Evolutionary conservation across 2,797 vertebrate species (phyloP).

Genomic region (Pipistrellus nathusii): DNA sequence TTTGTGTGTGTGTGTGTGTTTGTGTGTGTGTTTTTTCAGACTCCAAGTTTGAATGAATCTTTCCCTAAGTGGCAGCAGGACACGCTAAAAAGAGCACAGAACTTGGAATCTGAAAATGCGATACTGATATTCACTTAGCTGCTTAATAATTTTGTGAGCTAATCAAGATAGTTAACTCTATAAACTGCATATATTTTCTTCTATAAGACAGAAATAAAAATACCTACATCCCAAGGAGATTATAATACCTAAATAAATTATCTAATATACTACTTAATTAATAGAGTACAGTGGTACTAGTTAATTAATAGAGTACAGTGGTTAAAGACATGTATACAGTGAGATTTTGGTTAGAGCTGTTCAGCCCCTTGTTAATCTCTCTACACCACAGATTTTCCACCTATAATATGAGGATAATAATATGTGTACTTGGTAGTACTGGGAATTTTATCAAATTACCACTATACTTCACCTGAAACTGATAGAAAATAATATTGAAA

Average conservation of each 20-base stretch:
- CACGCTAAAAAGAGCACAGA: not conserved
- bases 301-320: not conserved
- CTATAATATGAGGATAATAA: not conserved
- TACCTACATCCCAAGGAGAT: not conserved
- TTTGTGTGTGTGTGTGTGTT: no score
- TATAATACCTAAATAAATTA: not conserved
- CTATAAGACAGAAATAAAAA: not conserved
- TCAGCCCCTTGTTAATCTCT: not conserved
- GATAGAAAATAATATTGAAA: not conserved
- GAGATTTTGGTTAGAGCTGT: not conserved
- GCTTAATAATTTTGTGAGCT: not conserved
- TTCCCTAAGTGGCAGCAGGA: not conserved
- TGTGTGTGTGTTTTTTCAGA: no score
- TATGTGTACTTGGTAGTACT: not conserved
- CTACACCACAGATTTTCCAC: not conserved
- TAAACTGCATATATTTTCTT: not conserved
- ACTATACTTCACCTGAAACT: not conserved
- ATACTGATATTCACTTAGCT: constrained; percentile 16
- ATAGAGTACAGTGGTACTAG: not conserved
- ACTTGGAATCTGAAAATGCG: constrained; percentile 34
- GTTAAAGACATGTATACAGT: not conserved
- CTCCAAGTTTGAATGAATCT: not conserved
- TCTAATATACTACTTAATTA: not conserved
- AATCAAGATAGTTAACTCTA: not conserved
- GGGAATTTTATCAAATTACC: not conserved